Conservation (phyloP, 2,113 vertebrate genomes). For the Coreoperca whiteheadi region DNA sequence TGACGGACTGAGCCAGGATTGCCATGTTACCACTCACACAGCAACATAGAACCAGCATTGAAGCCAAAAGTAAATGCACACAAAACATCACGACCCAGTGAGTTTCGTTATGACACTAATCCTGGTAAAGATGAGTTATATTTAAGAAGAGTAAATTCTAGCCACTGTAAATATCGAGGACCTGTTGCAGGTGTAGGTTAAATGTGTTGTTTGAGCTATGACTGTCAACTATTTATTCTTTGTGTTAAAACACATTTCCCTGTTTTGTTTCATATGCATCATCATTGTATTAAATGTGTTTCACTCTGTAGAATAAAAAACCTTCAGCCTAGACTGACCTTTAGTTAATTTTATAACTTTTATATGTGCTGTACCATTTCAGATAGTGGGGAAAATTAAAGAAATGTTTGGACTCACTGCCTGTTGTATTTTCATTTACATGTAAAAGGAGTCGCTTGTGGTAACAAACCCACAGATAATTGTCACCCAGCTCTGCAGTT, state of each 20-base stretch:
- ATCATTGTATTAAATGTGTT: constrained; percentile 22
- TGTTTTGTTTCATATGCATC: constrained; percentile 38
- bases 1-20: constrained; percentile 26
- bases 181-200: constrained; percentile 31
- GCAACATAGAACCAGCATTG: constrained; percentile 10
- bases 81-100: background rate
- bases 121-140: constrained; percentile 39
- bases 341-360: constrained; percentile 77
- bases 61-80: constrained; percentile 48
- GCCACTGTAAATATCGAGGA: constrained; percentile 9
- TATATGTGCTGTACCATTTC: constrained; percentile 70
- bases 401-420: constrained; percentile 31
- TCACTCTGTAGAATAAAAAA: constrained; percentile 43
- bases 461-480: background rate
- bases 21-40: constrained; percentile 9
- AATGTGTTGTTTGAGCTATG: constrained; percentile 43
- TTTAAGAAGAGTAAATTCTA: constrained; percentile 36
- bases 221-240: constrained; percentile 64
- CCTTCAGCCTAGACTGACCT: constrained; percentile 22
- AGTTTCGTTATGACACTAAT: constrained; percentile 39
- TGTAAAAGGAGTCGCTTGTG: background rate
- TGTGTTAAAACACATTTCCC: constrained; percentile 37
- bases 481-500: background rate
- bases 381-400: constrained; percentile 60
- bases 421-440: background rate